Evolutionary conservation across 2,113 vertebrate genomes (phyloP).

Genomic region (Lanius ludovicianus): DNA sequence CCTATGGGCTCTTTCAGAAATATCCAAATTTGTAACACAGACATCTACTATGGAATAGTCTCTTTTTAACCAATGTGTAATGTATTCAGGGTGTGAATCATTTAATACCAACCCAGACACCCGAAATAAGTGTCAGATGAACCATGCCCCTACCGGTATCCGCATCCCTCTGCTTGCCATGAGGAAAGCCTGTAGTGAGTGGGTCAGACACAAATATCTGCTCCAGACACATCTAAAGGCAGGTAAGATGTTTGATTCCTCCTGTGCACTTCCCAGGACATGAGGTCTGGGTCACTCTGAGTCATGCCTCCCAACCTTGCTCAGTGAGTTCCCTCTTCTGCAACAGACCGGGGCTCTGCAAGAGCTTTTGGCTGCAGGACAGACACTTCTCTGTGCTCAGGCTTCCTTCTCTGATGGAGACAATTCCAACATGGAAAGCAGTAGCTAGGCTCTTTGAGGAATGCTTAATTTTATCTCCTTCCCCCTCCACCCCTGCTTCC

Average conservation of each 20-base stretch:
- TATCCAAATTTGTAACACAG: background rate
- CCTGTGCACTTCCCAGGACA: background rate
- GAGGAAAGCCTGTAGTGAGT: background rate
- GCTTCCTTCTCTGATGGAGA: background rate
- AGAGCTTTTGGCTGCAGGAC: background rate
- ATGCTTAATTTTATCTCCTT: background rate
- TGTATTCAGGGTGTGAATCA: background rate
- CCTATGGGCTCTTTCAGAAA: background rate
- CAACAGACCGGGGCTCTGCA: background rate
- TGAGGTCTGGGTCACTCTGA: background rate
- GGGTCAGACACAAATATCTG: background rate
- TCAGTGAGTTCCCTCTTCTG: background rate
- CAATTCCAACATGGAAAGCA: background rate
- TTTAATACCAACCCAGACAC: background rate
- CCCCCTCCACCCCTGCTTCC: background rate
- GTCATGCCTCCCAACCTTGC: background rate
- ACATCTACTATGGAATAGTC: background rate
- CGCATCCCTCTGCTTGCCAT: background rate
- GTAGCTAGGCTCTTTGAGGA: background rate
- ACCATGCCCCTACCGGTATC: background rate
- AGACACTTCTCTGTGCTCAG: background rate
- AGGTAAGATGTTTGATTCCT: background rate
- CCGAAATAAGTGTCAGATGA: background rate
- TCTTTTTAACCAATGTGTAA: background rate
- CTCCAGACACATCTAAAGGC: background rate